Evolutionary conservation across 2,888 invertebrate genomes (phyloP).

Genomic region (Eueremaeus valkanovi): DNA sequence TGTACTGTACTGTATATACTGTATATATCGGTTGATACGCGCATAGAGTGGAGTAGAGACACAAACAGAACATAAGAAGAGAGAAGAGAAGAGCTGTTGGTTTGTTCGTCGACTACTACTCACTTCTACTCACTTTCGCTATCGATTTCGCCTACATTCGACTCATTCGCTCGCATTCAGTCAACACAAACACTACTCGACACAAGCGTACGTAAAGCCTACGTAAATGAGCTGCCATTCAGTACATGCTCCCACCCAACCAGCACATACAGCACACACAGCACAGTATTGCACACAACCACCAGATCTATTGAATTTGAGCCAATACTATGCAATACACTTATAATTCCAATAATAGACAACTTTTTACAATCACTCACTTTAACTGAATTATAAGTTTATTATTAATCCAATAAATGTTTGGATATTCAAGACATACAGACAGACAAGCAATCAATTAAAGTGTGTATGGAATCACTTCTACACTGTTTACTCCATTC

Average conservation of each 20-base stretch:
- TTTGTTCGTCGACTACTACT: too few species aligned
- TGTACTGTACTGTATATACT: background rate
- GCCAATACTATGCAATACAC: too few species aligned
- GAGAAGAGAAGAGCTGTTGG: too few species aligned
- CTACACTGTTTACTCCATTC: too few species aligned
- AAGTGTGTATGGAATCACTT: too few species aligned
- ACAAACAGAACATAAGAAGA: background rate
- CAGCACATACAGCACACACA: too few species aligned
- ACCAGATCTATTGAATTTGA: too few species aligned
- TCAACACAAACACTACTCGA: conserved; percentile 19
- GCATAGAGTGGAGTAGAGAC: background rate
- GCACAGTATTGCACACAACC: too few species aligned
- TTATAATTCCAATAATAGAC: background rate
- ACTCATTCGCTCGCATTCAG: background rate
- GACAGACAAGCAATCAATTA: too few species aligned
- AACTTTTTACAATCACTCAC: background rate
- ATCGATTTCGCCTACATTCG: conserved; percentile 27
- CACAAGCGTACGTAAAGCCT: conserved; percentile 7
- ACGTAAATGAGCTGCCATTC: conserved; percentile 21
- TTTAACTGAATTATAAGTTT: background rate
- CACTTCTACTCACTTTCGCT: background rate
- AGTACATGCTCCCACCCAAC: background rate
- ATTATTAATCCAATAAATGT: background rate
- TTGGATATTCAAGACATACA: too few species aligned
- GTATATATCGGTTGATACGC: background rate